phyloP scores from a whole-genome alignment of 2,113 vertebrate species.

The Thermophis baileyi region DNA sequence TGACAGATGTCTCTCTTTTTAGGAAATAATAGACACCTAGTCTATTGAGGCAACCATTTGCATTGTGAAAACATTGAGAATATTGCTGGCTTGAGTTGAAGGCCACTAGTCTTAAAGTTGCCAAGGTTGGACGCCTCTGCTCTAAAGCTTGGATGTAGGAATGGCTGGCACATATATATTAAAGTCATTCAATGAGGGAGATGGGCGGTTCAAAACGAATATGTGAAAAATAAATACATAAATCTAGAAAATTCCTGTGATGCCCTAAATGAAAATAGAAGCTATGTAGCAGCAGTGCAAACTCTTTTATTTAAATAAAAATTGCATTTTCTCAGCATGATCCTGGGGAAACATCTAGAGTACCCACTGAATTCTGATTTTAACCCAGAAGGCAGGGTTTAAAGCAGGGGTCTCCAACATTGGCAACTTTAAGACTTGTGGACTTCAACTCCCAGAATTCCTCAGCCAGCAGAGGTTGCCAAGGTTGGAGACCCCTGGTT shows the following conservation, averaged over 20 bases:
- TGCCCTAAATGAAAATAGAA: conserved; percentile 32
- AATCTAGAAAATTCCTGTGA: conserved; percentile 33
- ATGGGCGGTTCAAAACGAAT: no score
- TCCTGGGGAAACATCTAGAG: neutral
- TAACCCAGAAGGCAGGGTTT: neutral
- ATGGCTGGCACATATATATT: conserved; percentile 43
- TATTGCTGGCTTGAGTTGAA: neutral
- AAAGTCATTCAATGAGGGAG: neutral
- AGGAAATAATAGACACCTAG: neutral
- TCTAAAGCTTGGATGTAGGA: conserved; percentile 38
- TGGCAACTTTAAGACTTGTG: no score
- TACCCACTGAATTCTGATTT: neutral
- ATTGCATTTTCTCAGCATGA: neutral
- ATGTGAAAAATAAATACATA: no score
- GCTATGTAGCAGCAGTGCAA: conserved; percentile 57
- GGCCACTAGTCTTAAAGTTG: neutral
- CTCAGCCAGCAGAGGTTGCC: no score
- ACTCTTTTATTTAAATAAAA: conserved; percentile 13
- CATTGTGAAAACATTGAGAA: neutral
- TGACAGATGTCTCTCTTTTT: neutral
- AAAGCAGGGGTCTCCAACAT: no score
- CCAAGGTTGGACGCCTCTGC: neutral
- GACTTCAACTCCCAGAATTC: no score
- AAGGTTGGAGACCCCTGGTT: no score
- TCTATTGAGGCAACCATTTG: neutral